These are phyloP conservation scores for Pampusana beccarii DNA, from an alignment of 2,113 vertebrate species.

Conservation along the genomic window DNA sequence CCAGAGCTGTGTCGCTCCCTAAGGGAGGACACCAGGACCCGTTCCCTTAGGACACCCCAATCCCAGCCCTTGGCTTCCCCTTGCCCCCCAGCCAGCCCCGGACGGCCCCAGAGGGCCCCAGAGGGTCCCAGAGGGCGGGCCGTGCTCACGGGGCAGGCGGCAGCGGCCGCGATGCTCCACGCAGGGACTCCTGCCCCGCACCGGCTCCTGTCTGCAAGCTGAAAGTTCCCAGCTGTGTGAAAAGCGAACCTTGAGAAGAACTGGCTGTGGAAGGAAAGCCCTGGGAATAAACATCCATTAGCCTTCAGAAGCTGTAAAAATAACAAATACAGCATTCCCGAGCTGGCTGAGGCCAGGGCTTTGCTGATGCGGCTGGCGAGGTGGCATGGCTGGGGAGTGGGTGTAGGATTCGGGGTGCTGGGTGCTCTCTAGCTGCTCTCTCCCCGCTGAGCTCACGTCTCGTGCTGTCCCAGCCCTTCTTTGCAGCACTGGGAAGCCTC, in stretches of 20 bases:
- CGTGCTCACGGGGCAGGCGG: accelerated
- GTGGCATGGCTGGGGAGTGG: not conserved
- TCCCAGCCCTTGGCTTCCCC: not conserved
- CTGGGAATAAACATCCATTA: constrained; percentile 2
- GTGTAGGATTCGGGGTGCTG: not conserved
- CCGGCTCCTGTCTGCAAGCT: not conserved
- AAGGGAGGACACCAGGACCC: not conserved
- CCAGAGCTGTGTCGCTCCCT: not conserved
- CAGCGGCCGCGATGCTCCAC: not conserved
- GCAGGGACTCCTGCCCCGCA: accelerated
- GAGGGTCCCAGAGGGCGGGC: accelerated
- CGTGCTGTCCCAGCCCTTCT: accelerated
- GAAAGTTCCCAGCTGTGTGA: not conserved
- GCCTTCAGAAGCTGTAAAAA: not conserved
- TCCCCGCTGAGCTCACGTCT: not conserved
- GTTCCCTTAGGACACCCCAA: not conserved
- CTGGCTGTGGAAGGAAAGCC: not conserved
- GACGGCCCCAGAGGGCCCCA: not conserved
- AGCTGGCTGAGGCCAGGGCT: not conserved
- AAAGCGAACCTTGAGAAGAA: not conserved
- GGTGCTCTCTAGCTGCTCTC: not conserved
- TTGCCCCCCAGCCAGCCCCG: not conserved
- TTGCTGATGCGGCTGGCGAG: not conserved
- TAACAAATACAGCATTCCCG: not conserved
- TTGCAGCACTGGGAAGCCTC: not conserved